phyloP scores from a whole-genome alignment of 2,113 vertebrate genomes.

The Scophthalmus maximus region DNA sequence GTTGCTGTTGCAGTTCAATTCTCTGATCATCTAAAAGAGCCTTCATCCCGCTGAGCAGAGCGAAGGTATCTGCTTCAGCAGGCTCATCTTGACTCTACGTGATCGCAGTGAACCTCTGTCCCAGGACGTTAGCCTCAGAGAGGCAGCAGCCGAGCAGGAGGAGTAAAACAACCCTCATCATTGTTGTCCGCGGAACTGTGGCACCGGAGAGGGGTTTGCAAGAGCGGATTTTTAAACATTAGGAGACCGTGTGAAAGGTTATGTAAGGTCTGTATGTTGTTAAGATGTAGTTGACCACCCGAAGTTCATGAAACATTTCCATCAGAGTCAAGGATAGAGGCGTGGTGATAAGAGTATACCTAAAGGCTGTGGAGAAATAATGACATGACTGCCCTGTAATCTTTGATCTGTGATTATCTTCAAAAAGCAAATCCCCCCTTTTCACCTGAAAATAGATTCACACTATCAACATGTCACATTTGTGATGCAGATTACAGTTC shows the following conservation, averaged over 20 bases:
- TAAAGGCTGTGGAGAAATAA: neutral
- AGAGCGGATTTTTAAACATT: constrained; percentile 4
- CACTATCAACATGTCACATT: neutral
- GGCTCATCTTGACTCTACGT: constrained; percentile 27
- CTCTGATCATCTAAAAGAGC: constrained; percentile 30
- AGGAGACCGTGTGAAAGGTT: constrained; percentile 27
- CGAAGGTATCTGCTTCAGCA: constrained; percentile 18
- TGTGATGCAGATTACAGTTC: neutral
- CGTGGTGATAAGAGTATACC: constrained; percentile 14
- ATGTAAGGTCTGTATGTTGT: constrained; percentile 43
- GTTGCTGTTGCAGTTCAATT: constrained; percentile 42
- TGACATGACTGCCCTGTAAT: neutral
- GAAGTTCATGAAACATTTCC: constrained; percentile 16
- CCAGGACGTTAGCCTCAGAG: constrained; percentile 36
- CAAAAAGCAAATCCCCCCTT: no score
- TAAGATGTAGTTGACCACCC: constrained; percentile 4
- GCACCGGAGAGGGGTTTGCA: neutral
- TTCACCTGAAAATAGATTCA: neutral
- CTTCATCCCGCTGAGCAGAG: constrained; percentile 38
- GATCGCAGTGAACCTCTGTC: constrained; percentile 28
- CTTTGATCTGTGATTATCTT: no score
- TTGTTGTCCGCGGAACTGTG: constrained; percentile 10
- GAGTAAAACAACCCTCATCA: constrained; percentile 39
- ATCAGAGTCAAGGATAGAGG: constrained; percentile 19
- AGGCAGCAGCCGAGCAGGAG: constrained; percentile 43